phyloP scores from a whole-genome alignment of 2,113 vertebrate species.

The Rallus limicola region DNA sequence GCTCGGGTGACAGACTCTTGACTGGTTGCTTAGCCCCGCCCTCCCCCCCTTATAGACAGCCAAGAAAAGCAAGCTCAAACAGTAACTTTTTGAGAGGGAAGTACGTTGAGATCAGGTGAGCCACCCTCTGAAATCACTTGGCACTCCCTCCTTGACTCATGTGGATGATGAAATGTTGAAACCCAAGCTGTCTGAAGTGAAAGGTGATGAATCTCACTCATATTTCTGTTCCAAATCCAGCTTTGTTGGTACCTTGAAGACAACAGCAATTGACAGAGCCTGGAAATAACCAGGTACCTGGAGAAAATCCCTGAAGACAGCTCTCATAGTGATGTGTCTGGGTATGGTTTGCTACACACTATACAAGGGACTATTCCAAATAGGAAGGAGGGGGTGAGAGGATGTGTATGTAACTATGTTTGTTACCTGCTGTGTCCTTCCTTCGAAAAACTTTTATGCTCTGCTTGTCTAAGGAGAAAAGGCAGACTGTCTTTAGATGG shows the following conservation, averaged over 20 bases:
- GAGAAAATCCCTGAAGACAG: background rate
- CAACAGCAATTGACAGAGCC: background rate
- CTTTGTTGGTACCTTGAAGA: background rate
- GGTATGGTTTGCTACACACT: background rate
- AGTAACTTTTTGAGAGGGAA: background rate
- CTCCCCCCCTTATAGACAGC: background rate
- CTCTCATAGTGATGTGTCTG: background rate
- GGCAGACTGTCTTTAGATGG: background rate
- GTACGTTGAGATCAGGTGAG: background rate
- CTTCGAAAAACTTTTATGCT: background rate
- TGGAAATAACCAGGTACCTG: background rate
- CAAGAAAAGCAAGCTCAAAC: background rate
- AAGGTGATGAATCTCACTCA: background rate
- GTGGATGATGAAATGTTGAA: background rate
- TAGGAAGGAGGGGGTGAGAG: background rate
- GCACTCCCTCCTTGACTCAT: background rate
- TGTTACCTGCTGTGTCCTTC: background rate
- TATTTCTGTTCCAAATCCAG: background rate
- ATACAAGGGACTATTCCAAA: background rate
- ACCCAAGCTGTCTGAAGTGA: background rate
- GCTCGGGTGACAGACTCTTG: background rate
- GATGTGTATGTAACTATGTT: background rate
- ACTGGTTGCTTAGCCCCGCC: background rate
- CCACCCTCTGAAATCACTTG: background rate
- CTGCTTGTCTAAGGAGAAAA: background rate